Base-by-base conservation (phyloP, 2,113 vertebrate species). In the Anhinga anhinga region DNA sequence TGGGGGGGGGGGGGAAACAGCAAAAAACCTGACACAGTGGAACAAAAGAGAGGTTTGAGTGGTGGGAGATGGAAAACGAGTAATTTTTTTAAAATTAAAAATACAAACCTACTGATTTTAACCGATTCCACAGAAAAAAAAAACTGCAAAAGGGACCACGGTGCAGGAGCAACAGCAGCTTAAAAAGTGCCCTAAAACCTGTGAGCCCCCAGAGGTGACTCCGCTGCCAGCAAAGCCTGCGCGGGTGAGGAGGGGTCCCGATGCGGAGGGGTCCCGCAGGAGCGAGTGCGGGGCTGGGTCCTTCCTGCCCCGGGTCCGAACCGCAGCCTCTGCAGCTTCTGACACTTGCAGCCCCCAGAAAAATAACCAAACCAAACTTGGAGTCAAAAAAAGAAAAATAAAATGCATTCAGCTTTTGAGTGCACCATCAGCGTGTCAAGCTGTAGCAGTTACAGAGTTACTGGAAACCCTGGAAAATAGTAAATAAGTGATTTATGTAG, bases 401-500 rank as follows among this genome's bases (percentile, higher is more conserved):
- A 40, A 81, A 47, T 0, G 0, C 11, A 3, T 55, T 52, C 18
- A 0, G 18, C 36, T 22, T 16, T 17, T 3, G 25, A 71, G 5
- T 4, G 45, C 45, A 2, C 47, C 11, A 0, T 1, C 62, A 2
- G 6, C 42, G 55, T 23, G 34, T 7, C 17, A 7, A 45, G 42
- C 36, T 30, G 2, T 1, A 36, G 69, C 3, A 1, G 34, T 8
- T 14, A 6, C 40, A 25, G 15, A 52, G 53, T 13, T 8, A 10
- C 53, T 29, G 73, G 15, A 82, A 93, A 82, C 15, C 18, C 65
- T 15, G 77, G 40, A 42, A 42, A 86, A 61, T 10, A 6, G 44
- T 45, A 45, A 45, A 10, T 6, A 26, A 66, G 5, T 20, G 7
- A 71, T 79, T 80, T 42, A 2, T 25, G 38, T 5, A 9, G 32